A percentile compares a stretch with the other conserved stretches of the same genome.
Conservation (phyloP, 2,113 vertebrate species). For the Paraplagusia blochii region DNA sequence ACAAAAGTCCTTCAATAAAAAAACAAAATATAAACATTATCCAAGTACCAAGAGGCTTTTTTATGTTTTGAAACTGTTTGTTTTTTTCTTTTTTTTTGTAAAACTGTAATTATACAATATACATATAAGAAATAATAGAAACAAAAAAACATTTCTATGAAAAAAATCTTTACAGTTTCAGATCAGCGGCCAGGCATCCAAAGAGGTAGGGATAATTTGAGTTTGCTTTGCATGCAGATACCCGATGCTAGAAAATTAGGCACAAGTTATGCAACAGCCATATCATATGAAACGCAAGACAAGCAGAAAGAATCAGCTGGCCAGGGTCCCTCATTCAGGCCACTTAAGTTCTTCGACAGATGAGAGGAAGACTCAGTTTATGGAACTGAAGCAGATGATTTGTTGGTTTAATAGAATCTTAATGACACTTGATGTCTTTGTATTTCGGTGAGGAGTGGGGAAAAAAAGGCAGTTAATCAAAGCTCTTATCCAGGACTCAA, state of each 20-base stretch:
- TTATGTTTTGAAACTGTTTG: too few relatives aligned
- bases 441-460: background rate
- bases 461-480: background rate
- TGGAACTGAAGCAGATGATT: background rate
- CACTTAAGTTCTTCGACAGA: background rate
- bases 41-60: too few relatives aligned
- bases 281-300: slow-evolving; percentile 12
- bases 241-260: background rate
- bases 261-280: slow-evolving; percentile 21
- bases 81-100: too few relatives aligned
- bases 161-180: background rate
- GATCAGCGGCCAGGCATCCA: slow-evolving; percentile 21
- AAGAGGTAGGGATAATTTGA: slow-evolving; percentile 4
- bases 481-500: too few relatives aligned
- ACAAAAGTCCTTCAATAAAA: too few relatives aligned
- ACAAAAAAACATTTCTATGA: too few relatives aligned
- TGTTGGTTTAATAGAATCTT: background rate
- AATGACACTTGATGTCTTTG: background rate
- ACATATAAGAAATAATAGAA: too few relatives aligned
- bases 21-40: too few relatives aligned
- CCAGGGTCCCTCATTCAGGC: background rate
- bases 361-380: background rate
- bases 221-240: slow-evolving; percentile 23
- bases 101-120: too few relatives aligned
- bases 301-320: slow-evolving; percentile 6